A percentile compares a stretch with the other conserved stretches of the same genome.
Conservation (phyloP, 2,888 invertebrate species). For the Aquatica leii region DNA sequence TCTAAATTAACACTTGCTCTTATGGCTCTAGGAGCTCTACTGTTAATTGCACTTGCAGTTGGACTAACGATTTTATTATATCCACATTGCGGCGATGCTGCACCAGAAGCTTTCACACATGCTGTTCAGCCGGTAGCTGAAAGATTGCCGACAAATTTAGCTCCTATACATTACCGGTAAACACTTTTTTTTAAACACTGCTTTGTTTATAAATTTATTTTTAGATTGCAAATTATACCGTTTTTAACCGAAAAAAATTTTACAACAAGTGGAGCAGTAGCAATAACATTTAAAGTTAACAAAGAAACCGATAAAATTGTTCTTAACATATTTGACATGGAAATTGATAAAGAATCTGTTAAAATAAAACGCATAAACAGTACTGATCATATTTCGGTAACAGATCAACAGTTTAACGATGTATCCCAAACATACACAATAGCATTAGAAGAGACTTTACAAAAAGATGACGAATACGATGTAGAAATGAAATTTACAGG, state of each 20-base stretch:
- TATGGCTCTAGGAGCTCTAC: constrained; percentile 55
- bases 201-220: constrained; percentile 38
- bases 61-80: constrained; percentile 56
- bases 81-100: constrained; percentile 48
- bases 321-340: constrained; percentile 61
- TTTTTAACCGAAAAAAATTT: constrained; percentile 58
- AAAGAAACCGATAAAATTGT: constrained; percentile 59
- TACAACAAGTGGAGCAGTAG: constrained; percentile 59
- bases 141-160: constrained; percentile 17
- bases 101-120: constrained; percentile 38
- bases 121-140: not conserved
- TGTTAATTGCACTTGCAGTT: constrained; percentile 55
- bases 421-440: constrained; percentile 58
- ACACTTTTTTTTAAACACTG: not conserved
- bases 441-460: constrained; percentile 53
- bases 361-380: constrained; percentile 42
- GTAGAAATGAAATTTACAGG: constrained; percentile 65
- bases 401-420: constrained; percentile 50
- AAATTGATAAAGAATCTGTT: constrained; percentile 56
- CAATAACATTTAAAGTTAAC: constrained; percentile 57
- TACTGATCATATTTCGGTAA: constrained; percentile 54
- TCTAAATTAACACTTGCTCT: constrained; percentile 55
- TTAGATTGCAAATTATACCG: constrained; percentile 57
- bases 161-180: constrained; percentile 30
- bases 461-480: constrained; percentile 56